A percentile compares a stretch with the other conserved stretches of the same genome.
These are phyloP conservation scores for Oscheius sp. DNA, from an alignment of 2,888 invertebrate genomes.

Conservation along the genomic window DNA sequence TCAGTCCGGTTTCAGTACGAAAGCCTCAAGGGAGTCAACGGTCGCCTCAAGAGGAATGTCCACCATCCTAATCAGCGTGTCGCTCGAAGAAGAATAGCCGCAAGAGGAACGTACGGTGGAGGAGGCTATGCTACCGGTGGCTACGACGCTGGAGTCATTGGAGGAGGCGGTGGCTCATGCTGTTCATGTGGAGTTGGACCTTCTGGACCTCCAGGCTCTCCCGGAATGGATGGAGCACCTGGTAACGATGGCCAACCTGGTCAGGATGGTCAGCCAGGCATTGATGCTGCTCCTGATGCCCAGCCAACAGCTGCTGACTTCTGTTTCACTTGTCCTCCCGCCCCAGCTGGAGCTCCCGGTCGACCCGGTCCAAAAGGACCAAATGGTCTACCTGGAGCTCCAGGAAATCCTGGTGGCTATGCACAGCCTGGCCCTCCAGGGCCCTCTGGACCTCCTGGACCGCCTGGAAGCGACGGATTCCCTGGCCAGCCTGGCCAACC, in stretches of 20 bases:
- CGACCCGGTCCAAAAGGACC: conserved; percentile 46
- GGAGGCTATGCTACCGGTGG: conserved; percentile 11
- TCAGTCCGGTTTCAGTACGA: conserved; percentile 37
- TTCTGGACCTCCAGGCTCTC: conserved; percentile 47
- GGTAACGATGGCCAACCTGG: conserved; percentile 34
- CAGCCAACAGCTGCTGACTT: conserved; percentile 53
- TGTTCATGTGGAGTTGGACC: conserved; percentile 59
- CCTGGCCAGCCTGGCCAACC: conserved; percentile 40
- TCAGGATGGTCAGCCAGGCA: conserved; percentile 33
- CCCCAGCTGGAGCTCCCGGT: conserved; percentile 51
- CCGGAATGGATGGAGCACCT: conserved; percentile 38
- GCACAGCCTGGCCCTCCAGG: conserved; percentile 48
- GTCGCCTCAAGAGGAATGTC: conserved; percentile 32
- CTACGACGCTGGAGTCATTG: conserved; percentile 28
- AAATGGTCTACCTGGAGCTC: conserved; percentile 55
- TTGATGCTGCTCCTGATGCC: conserved; percentile 38
- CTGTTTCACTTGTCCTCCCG: conserved; percentile 61
- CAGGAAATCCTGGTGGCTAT: conserved; percentile 53
- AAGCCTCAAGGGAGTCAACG: conserved; percentile 27
- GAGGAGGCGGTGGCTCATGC: conserved; percentile 39
- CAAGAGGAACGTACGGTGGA: conserved; percentile 32
- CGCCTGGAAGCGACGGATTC: conserved; percentile 35
- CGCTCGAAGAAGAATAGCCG: conserved; percentile 27
- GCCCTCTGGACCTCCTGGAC: conserved; percentile 58
- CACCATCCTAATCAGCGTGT: conserved; percentile 4